Evolutionary conservation across 2,113 vertebrate genomes (phyloP).

Genomic region (Mola mola): DNA sequence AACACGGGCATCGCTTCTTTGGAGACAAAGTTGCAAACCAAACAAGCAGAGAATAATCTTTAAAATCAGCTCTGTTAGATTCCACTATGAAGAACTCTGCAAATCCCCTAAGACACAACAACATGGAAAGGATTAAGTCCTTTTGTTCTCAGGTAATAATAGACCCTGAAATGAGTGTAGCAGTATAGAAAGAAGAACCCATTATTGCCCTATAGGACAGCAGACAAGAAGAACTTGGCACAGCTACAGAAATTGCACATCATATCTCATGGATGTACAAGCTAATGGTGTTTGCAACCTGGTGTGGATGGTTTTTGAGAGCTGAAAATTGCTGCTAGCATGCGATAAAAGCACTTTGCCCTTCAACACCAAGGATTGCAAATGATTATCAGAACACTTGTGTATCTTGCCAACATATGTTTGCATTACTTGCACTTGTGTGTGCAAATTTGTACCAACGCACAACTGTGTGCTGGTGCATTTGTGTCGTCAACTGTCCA

Average conservation of each 20-base stretch:
- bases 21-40: constrained; percentile 17
- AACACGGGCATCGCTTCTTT: constrained; percentile 18
- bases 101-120: constrained; percentile 48
- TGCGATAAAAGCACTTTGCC: constrained; percentile 72
- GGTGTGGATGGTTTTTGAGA: constrained; percentile 55
- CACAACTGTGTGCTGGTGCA: neutral
- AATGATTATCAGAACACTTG: constrained; percentile 71
- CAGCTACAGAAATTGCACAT: constrained; percentile 42
- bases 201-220: constrained; percentile 66
- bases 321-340: constrained; percentile 54
- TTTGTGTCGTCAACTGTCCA: constrained; percentile 20
- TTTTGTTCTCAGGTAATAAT: constrained; percentile 62
- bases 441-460: constrained; percentile 19
- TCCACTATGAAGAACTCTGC: constrained; percentile 33
- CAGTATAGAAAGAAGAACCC: constrained; percentile 47
- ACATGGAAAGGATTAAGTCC: constrained; percentile 39
- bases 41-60: constrained; percentile 26
- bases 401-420: constrained; percentile 47
- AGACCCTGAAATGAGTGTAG: constrained; percentile 34
- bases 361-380: constrained; percentile 42
- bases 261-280: constrained; percentile 60
- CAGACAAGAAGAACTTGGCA: constrained; percentile 53
- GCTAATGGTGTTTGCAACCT: constrained; percentile 68
- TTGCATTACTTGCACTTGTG: constrained; percentile 42
- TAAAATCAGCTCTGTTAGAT: constrained; percentile 32